Conservation (phyloP, 2,113 vertebrate genomes). For the Cepphus grylle region DNA sequence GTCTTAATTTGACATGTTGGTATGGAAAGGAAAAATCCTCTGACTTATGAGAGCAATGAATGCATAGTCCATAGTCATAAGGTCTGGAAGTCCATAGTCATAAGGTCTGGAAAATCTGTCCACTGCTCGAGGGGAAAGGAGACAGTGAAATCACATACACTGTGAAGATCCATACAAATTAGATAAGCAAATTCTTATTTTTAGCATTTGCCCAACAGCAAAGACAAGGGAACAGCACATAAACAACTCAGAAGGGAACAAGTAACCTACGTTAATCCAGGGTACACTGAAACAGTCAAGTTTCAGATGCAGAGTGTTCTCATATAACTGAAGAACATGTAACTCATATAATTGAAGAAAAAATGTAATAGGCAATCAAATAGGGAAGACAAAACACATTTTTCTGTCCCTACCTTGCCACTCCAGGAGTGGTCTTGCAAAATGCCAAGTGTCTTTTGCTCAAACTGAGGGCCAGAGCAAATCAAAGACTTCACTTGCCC, state of each 20-base stretch:
- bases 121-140: constrained; percentile 37
- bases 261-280: background rate
- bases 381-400: background rate
- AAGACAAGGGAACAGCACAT: constrained; percentile 21
- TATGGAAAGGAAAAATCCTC: background rate
- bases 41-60: constrained; percentile 23
- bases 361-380: background rate
- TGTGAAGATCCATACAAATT: constrained; percentile 62
- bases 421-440: background rate
- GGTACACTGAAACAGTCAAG: background rate
- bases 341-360: background rate
- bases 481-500: background rate
- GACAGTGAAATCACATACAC: constrained; percentile 33
- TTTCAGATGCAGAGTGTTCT: background rate
- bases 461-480: background rate
- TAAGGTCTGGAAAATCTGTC: constrained; percentile 43
- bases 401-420: background rate
- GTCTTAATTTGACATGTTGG: background rate
- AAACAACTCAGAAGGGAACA: constrained; percentile 34
- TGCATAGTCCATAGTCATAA: constrained; percentile 22
- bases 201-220: constrained; percentile 55
- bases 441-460: background rate
- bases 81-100: constrained; percentile 25
- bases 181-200: constrained; percentile 67
- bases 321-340: background rate